Conservation (phyloP, 30 jellyfish, hydroid and myxozoan species). For the Aurelia sp. region DNA sequence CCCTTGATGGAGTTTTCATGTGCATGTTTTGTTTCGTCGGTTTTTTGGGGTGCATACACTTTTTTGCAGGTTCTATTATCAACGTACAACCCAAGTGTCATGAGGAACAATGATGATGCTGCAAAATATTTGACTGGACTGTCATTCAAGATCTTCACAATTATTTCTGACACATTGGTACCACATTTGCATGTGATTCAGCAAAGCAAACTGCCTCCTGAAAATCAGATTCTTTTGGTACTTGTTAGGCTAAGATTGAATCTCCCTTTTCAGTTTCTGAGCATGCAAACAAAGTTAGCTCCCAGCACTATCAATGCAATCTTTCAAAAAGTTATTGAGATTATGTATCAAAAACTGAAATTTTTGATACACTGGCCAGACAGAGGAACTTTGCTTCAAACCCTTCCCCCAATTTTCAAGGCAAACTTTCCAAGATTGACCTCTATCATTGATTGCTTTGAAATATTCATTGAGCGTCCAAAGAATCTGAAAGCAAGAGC, state of each 20-base stretch:
- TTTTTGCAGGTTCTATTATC: conserved; percentile 8
- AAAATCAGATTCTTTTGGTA: conserved; percentile 13
- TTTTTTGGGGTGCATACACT: too few relatives aligned
- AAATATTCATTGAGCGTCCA: conserved; percentile 73
- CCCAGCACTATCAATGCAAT: background rate
- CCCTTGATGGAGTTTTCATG: too few relatives aligned
- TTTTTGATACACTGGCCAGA: conserved; percentile 29
- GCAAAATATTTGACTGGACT: conserved; percentile 27
- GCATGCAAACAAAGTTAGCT: background rate
- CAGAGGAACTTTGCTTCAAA: too few relatives aligned
- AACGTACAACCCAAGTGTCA: conserved; percentile 2
- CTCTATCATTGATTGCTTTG: conserved; percentile 70
- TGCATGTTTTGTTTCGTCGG: too few relatives aligned
- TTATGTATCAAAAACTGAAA: conserved; percentile 7
- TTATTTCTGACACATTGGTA: background rate
- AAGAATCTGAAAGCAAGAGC: conserved; percentile 56
- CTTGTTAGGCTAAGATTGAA: background rate
- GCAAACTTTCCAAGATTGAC: conserved; percentile 68
- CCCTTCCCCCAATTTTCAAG: conserved; percentile 1
- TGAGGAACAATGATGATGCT: conserved; percentile 20
- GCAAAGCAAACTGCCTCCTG: conserved; percentile 23
- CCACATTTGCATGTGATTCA: background rate
- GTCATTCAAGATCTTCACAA: background rate
- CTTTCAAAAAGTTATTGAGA: background rate
- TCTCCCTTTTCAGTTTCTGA: conserved; percentile 5